Conservation (phyloP, 2,113 vertebrate species). For the Anguilla rostrata region DNA sequence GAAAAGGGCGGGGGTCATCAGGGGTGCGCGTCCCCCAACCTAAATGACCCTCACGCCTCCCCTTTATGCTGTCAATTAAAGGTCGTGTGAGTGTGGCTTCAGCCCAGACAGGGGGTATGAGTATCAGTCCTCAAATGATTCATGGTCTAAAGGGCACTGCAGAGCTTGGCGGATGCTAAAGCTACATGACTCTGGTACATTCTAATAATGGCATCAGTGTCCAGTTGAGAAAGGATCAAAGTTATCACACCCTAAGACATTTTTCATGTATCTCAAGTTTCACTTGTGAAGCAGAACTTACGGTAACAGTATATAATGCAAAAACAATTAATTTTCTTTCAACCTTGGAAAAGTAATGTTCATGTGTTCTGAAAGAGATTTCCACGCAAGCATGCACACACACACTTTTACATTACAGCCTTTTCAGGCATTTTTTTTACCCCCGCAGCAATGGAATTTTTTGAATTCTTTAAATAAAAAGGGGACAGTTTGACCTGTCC, state of each 20-base stretch:
- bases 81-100: slow-evolving; percentile 35
- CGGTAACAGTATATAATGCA: too few relatives aligned
- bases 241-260: too few relatives aligned
- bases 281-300: too few relatives aligned
- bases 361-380: too few relatives aligned
- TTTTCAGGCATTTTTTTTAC: background rate
- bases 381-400: too few relatives aligned
- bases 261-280: too few relatives aligned
- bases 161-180: background rate
- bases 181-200: too few relatives aligned
- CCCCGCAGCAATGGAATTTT: background rate
- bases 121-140: background rate
- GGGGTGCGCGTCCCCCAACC: slow-evolving; percentile 73
- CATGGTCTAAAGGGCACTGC: background rate
- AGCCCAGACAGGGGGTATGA: background rate
- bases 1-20: slow-evolving; percentile 60
- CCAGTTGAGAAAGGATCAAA: too few relatives aligned
- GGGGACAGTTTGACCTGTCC: slow-evolving; percentile 6
- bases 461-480: background rate
- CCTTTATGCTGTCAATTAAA: slow-evolving; percentile 74
- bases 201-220: too few relatives aligned
- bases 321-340: too few relatives aligned
- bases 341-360: too few relatives aligned
- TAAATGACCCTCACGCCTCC: slow-evolving; percentile 60
- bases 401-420: too few relatives aligned